Percentiles rank a stretch among this genome's conserved stretches.
These are phyloP conservation scores for Cynoglossus semilaevis DNA, from an alignment of 2,113 vertebrate genomes.

Conservation along the genomic window DNA sequence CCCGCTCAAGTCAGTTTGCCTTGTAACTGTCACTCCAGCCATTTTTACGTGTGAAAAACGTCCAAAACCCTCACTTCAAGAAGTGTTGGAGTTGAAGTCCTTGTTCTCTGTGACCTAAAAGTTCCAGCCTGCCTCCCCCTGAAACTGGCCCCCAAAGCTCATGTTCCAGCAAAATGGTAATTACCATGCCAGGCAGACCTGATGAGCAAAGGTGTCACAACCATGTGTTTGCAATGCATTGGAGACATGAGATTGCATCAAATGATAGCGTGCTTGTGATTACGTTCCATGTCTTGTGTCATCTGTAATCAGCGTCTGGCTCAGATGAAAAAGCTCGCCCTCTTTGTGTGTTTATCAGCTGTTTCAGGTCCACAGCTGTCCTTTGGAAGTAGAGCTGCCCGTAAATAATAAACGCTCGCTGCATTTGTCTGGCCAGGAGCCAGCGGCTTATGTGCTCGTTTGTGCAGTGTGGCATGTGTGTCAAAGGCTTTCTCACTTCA, in stretches of 20 bases:
- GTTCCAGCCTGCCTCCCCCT: background rate
- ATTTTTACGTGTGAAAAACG: conserved; percentile 6
- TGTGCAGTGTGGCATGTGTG: conserved; percentile 42
- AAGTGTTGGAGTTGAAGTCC: conserved; percentile 2
- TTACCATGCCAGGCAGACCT: conserved; percentile 40
- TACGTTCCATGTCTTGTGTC: conserved; percentile 72
- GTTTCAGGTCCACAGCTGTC: conserved; percentile 78
- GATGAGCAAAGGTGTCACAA: conserved; percentile 64
- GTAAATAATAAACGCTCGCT: conserved; percentile 74
- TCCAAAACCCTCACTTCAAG: background rate
- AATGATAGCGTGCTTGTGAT: conserved; percentile 75
- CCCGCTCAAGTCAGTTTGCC: conserved; percentile 8
- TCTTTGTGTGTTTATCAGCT: conserved; percentile 78
- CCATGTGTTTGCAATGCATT: conserved; percentile 56
- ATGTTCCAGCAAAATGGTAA: conserved; percentile 48
- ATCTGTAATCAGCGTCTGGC: conserved; percentile 81
- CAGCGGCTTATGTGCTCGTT: conserved; percentile 53
- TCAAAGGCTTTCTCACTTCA: conserved; percentile 50
- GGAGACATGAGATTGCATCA: conserved; percentile 71
- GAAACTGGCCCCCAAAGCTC: conserved; percentile 16
- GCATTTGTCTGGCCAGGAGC: conserved; percentile 70
- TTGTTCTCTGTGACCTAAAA: conserved; percentile 14
- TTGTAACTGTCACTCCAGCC: conserved; percentile 9
- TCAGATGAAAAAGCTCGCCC: conserved; percentile 76
- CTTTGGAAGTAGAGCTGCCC: conserved; percentile 67